Percentiles rank a stretch among this genome's conserved stretches.
phyloP scores from a whole-genome alignment of 2,113 vertebrate genomes.

The Anoura caudifer region DNA sequence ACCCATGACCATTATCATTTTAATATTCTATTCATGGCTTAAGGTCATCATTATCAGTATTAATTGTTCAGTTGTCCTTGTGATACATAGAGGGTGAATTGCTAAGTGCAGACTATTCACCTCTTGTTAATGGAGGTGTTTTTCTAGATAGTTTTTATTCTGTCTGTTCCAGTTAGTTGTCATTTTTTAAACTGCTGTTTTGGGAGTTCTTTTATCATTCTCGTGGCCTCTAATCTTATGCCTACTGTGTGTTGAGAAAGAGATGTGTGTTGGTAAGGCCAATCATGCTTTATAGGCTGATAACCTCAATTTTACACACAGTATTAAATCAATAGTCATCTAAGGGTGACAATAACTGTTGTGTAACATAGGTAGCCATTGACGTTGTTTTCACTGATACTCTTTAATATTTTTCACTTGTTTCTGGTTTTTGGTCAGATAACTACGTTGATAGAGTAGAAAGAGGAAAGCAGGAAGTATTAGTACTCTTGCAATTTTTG shows the following conservation, averaged over 20 bases:
- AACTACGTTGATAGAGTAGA: neutral
- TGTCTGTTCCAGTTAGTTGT: neutral
- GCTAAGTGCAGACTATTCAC: neutral
- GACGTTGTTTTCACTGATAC: neutral
- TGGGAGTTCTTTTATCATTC: conserved; percentile 6
- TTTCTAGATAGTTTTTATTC: neutral
- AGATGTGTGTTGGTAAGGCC: neutral
- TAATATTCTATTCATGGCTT: conserved; percentile 18
- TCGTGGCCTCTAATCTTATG: neutral
- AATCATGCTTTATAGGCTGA: neutral
- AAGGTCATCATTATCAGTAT: neutral
- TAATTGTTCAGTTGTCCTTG: neutral
- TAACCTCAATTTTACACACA: neutral
- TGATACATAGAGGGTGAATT: neutral
- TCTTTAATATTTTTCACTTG: neutral
- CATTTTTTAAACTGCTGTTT: neutral
- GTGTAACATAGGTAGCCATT: neutral
- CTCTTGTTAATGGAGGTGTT: neutral
- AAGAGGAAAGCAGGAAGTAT: neutral
- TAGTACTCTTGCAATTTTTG: neutral
- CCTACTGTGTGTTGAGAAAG: neutral
- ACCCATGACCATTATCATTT: neutral
- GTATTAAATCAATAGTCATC: neutral
- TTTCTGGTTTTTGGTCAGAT: neutral
- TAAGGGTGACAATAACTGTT: neutral